These are phyloP conservation scores for Hippocampus abdominalis DNA, from an alignment of 2,113 vertebrate species.

Conservation along the genomic window DNA sequence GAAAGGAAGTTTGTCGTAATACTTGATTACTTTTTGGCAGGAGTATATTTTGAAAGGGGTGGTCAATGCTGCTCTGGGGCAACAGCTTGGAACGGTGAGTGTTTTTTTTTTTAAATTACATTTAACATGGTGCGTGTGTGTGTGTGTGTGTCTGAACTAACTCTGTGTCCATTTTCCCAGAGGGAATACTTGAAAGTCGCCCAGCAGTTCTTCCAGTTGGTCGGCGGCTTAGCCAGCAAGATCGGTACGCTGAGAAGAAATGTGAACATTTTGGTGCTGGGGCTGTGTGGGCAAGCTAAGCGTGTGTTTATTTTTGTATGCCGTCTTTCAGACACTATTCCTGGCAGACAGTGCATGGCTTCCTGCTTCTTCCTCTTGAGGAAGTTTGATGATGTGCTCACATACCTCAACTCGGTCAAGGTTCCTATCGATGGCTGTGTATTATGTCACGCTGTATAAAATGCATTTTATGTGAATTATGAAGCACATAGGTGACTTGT, in stretches of 20 bases:
- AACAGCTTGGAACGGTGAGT: conserved; percentile 92
- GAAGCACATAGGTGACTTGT: too few relatives aligned
- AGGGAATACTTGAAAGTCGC: conserved; percentile 94
- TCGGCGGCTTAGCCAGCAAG: conserved; percentile 95
- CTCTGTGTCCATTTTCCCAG: conserved; percentile 60
- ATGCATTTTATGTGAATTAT: neutral
- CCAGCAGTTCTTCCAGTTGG: conserved; percentile 95
- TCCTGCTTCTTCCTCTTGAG: conserved; percentile 93
- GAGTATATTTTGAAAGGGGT: conserved; percentile 97
- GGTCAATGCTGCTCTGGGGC: conserved; percentile 91
- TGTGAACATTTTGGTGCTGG: neutral
- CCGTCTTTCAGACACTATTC: conserved; percentile 86
- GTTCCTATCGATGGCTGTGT: conserved; percentile 50
- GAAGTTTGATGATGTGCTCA: conserved; percentile 92
- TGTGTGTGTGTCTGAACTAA: neutral
- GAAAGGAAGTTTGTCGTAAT: conserved; percentile 1
- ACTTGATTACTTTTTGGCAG: conserved; percentile 57
- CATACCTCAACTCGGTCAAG: conserved; percentile 98
- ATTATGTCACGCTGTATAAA: neutral
- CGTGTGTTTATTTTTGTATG: conserved; percentile 24
- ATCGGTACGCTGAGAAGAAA: conserved; percentile 76
- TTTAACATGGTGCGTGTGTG: neutral
- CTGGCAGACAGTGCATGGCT: conserved; percentile 96
- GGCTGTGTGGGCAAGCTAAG: neutral
- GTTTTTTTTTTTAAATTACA: conserved; percentile 11